These are phyloP conservation scores for Rhagophthalmus giganteus DNA, from an alignment of 2,888 invertebrate species.

Conservation along the genomic window DNA sequence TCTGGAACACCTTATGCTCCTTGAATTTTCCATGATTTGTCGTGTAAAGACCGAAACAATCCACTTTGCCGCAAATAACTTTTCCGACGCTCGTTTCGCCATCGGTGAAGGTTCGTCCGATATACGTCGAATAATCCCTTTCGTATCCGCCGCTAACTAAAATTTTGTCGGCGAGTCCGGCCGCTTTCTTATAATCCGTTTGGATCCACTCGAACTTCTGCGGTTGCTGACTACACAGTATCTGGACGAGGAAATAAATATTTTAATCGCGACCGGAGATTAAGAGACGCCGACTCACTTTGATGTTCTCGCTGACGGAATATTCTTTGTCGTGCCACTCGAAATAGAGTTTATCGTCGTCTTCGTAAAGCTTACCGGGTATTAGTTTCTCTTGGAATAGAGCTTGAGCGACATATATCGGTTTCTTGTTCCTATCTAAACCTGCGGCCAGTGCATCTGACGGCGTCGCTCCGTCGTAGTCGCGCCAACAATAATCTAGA, in stretches of 20 bases:
- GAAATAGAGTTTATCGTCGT: slow-evolving; percentile 6
- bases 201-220: slow-evolving; percentile 10
- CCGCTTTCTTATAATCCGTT: neutral
- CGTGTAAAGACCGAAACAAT: slow-evolving; percentile 7
- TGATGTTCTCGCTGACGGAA: slow-evolving; percentile 1
- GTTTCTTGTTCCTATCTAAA: neutral
- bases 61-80: slow-evolving; percentile 1
- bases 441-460: slow-evolving; percentile 5
- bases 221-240: slow-evolving; percentile 10
- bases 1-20: slow-evolving; percentile 1
- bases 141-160: slow-evolving; percentile 10
- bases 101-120: slow-evolving; percentile 5
- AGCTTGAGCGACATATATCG: slow-evolving; percentile 9
- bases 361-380: slow-evolving; percentile 5
- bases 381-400: slow-evolving; percentile 8
- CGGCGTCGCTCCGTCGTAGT: slow-evolving; percentile 7
- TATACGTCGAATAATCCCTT: slow-evolving; percentile 2
- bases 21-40: slow-evolving; percentile 1
- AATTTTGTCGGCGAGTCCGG: neutral
- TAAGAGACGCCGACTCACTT: neutral
- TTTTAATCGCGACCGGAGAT: neutral
- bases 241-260: slow-evolving; percentile 3
- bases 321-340: slow-evolving; percentile 1
- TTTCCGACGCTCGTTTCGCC: slow-evolving; percentile 13
- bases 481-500: slow-evolving; percentile 12